Percentiles rank a stretch among this genome's conserved stretches.
Evolutionary conservation across 2,888 invertebrate species (phyloP).

Genomic region (Ditylenchus weischeri): DNA sequence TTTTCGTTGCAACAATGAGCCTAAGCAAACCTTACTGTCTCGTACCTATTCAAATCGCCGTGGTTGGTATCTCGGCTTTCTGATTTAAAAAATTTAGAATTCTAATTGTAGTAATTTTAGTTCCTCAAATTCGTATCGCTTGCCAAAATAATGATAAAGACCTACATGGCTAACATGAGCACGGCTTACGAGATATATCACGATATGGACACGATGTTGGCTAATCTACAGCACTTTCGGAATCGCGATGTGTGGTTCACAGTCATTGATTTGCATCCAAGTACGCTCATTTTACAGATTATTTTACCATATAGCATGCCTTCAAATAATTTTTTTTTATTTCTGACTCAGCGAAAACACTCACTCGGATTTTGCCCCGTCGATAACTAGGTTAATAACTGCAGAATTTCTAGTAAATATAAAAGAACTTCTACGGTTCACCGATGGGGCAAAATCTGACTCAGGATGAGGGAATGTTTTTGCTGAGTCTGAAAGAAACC

Average conservation of each 20-base stretch:
- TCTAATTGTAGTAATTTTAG: too few relatives aligned
- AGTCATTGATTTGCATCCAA: not conserved
- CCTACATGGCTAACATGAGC: slow-evolving; percentile 4
- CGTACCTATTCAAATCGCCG: slow-evolving; percentile 5
- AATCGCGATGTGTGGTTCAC: not conserved
- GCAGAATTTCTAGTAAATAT: too few relatives aligned
- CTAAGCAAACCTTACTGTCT: not conserved
- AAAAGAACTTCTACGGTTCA: too few relatives aligned
- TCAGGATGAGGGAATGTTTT: too few relatives aligned
- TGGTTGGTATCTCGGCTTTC: slow-evolving; percentile 1
- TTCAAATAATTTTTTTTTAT: too few relatives aligned
- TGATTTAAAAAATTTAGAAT: too few relatives aligned
- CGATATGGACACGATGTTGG: slow-evolving; percentile 8
- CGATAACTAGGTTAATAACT: too few relatives aligned
- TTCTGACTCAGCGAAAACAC: too few relatives aligned
- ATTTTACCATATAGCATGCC: not conserved
- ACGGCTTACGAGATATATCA: not conserved
- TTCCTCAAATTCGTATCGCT: not conserved
- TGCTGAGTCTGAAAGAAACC: too few relatives aligned
- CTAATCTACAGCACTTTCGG: slow-evolving; percentile 3
- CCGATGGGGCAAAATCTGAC: too few relatives aligned
- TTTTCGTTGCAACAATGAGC: slow-evolving; percentile 1
- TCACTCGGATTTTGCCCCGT: too few relatives aligned
- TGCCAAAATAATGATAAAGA: not conserved
- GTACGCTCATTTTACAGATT: not conserved